Conservation (phyloP, 2,888 invertebrate species). For the Caenorhabditis auriculariae region DNA sequence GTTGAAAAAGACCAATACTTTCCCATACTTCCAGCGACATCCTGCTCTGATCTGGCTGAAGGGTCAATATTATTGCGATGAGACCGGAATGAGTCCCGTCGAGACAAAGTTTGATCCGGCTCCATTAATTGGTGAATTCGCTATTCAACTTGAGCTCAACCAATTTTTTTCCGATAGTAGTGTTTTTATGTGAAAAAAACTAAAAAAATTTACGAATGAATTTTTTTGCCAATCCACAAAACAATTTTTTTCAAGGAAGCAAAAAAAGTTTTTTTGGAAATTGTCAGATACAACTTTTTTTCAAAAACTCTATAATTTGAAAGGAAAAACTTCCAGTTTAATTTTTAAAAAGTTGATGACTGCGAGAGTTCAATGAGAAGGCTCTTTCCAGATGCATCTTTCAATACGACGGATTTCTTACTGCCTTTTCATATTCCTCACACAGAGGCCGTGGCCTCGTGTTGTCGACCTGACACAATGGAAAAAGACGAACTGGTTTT, state of each 20-base stretch:
- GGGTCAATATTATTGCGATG: constrained; percentile 45
- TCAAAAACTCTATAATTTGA: no score
- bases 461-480: constrained; percentile 65
- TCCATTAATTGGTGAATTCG: no score
- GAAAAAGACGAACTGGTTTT: constrained; percentile 50
- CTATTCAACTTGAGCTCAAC: no score
- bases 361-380: background rate
- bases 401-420: constrained; percentile 24
- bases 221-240: background rate
- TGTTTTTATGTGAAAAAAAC: background rate
- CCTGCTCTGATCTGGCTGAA: background rate
- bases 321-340: no score
- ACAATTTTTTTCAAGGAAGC: no score
- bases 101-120: constrained; percentile 7
- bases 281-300: no score
- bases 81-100: constrained; percentile 46
- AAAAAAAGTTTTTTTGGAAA: no score
- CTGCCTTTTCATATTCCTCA: constrained; percentile 50
- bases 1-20: background rate
- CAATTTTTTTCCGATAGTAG: no score
- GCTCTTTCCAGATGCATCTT: constrained; percentile 5
- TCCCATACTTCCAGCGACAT: constrained; percentile 15
- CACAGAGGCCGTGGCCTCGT: constrained; percentile 46
- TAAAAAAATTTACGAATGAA: background rate
- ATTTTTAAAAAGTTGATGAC: no score